phyloP scores from a whole-genome alignment of 2,888 invertebrate species.

The Dorcus hopei region DNA sequence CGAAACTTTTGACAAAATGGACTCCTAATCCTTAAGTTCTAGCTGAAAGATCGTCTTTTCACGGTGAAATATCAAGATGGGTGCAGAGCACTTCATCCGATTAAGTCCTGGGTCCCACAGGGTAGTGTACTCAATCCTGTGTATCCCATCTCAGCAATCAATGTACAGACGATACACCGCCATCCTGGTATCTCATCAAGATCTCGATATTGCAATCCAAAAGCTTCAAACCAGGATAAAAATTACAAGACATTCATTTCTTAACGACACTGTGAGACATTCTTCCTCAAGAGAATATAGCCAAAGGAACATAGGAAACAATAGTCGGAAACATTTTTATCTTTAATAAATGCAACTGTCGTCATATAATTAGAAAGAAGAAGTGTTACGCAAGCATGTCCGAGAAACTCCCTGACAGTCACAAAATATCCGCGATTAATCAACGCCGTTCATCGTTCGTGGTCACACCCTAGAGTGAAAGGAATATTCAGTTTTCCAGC shows the following conservation, averaged over 20 bases:
- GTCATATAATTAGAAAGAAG: background rate
- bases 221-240: background rate
- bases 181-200: background rate
- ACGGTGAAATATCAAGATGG: no score
- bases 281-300: no score
- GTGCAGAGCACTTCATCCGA: no score
- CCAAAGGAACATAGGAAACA: no score
- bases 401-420: background rate
- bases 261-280: no score
- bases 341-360: no score
- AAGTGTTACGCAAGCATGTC: background rate
- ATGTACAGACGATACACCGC: background rate
- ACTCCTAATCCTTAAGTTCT: no score
- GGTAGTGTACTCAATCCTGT: no score
- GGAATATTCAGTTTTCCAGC: background rate
- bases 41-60: no score
- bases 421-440: background rate
- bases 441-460: background rate
- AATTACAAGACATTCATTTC: background rate
- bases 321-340: no score
- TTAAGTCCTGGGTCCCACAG: no score
- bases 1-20: no score
- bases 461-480: conserved; percentile 1
- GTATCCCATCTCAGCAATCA: background rate
- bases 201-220: background rate